phyloP scores from a whole-genome alignment of 1,140 invertebrate species.

The Agrypnia vestita region DNA sequence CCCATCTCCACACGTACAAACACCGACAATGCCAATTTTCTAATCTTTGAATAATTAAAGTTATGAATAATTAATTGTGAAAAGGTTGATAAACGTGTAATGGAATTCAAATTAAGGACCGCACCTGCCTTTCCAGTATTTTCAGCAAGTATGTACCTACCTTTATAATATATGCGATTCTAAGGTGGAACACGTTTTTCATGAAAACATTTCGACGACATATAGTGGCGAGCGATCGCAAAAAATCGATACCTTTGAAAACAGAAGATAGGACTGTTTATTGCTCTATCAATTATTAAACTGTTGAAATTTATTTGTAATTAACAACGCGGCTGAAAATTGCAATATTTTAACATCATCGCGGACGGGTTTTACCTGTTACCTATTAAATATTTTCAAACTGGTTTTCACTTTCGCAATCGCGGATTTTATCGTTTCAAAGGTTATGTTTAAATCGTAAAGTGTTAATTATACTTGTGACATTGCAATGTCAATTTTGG shows the following conservation, averaged over 20 bases:
- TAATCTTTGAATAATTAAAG: not conserved
- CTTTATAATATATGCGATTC: not conserved
- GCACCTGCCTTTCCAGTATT: not conserved
- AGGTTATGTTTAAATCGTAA: conserved; percentile 20
- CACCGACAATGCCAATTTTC: no score
- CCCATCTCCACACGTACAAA: no score
- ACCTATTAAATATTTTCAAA: not conserved
- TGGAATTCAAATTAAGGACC: not conserved
- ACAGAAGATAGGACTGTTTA: not conserved
- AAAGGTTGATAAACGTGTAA: not conserved
- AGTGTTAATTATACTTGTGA: conserved; percentile 10
- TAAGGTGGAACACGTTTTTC: conserved; percentile 2
- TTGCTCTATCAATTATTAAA: not conserved
- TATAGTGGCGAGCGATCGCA: not conserved
- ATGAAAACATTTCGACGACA: not conserved
- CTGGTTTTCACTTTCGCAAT: conserved; percentile 8
- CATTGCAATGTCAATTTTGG: conserved; percentile 9
- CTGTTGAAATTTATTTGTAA: not conserved
- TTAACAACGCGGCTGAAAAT: not conserved
- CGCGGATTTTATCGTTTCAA: conserved; percentile 4
- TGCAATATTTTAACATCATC: no score
- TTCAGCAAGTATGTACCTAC: not conserved
- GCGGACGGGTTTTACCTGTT: not conserved
- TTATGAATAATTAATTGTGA: not conserved
- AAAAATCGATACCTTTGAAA: not conserved